Conservation (phyloP, 2,888 invertebrate species). For the Patella ulyssiponensis region DNA sequence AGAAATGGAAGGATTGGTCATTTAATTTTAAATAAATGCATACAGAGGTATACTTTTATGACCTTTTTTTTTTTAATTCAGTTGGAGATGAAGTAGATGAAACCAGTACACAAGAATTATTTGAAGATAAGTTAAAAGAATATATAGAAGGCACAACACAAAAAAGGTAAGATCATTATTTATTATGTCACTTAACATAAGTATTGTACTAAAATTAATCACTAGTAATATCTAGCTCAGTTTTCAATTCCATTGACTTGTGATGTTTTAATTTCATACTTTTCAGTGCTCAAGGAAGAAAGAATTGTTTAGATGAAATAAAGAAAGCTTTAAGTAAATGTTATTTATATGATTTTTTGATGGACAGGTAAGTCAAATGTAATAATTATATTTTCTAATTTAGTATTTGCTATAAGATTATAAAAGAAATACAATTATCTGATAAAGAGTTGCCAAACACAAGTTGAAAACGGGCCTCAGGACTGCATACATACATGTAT, state of each 20-base stretch:
- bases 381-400: background rate
- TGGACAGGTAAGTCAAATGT: constrained; percentile 77
- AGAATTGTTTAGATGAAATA: constrained; percentile 79
- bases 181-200: too few species aligned
- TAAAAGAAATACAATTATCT: too few species aligned
- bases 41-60: too few species aligned
- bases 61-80: too few species aligned
- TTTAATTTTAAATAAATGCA: too few species aligned
- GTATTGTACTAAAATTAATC: too few species aligned
- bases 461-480: too few species aligned
- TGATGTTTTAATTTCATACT: constrained; percentile 12
- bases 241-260: background rate
- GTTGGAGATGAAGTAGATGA: constrained; percentile 75
- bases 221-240: too few species aligned
- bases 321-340: constrained; percentile 84
- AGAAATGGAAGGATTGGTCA: too few species aligned
- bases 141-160: constrained; percentile 90
- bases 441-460: too few species aligned
- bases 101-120: constrained; percentile 79
- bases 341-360: constrained; percentile 83
- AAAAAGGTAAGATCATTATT: constrained; percentile 77
- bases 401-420: too few species aligned
- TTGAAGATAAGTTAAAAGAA: constrained; percentile 90
- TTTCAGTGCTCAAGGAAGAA: constrained; percentile 82
- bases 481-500: too few species aligned